Evolutionary conservation across 1,140 invertebrate genomes (phyloP), one percentile per base, ranked within the genome.

Genomic region (Scaptomyza pallida): DNA sequence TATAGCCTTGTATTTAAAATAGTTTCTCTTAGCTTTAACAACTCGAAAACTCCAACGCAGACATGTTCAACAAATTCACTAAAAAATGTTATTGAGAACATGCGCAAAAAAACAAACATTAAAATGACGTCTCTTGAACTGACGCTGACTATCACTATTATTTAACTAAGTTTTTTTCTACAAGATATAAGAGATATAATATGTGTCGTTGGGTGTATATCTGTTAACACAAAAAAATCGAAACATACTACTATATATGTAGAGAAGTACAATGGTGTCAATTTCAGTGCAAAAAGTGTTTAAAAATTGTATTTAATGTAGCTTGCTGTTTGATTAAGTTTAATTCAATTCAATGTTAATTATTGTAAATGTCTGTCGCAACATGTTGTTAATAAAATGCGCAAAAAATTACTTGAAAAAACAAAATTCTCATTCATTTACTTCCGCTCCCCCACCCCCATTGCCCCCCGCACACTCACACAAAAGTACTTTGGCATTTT

Each of bases 261-360:
- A 37, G 45, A 37, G 15, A 48, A 72, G 69, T 72, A 65, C 61
- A 72, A 72, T 67, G 59, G 63, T 71, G 68, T 71, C 68, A 72
- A 75, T 78, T 86, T 85, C 62, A 86, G 67, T 55, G 67, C 8
- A 54, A 41, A 40, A 37, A 40, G 23, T 61, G 60, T 63, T 55
- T 21, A 55, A 63, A 37, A n/a, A n/a, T n/a, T 37, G 33, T 63
- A 50, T 63, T 47, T 41, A 54, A 50, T 30, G 51, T 86, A 85
- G 81, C 69, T 86, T 69, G 77, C 67, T 74, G 80, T 85, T 86
- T 56, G 55, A 63, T 85, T 76, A 60, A 59, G 57, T 65, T 65
- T 6, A 59, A 63, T 50, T 63, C 13, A 45, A 63, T 41, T 63
- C 43, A 56, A 70, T 55, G 59, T 70, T 55, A 54, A 70, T 48